phyloP scores from a whole-genome alignment of 2,888 invertebrate species.

The Vannuccia rotundouncinata region DNA sequence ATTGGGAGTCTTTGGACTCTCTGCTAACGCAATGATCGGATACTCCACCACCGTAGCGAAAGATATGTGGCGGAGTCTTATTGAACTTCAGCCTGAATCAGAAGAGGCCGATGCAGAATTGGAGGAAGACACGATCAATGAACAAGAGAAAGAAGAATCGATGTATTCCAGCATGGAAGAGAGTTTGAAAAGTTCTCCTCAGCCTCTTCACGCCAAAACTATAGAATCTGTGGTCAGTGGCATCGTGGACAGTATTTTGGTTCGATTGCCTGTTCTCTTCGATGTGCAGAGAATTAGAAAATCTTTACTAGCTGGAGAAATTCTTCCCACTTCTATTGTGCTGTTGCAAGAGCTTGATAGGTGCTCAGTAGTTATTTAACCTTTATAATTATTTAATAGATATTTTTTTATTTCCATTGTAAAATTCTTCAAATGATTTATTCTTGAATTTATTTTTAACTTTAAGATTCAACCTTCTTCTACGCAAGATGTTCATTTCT shows the following conservation, averaged over 20 bases:
- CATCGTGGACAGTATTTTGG: constrained; percentile 38
- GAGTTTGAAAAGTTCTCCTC: background rate
- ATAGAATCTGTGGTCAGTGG: constrained; percentile 32
- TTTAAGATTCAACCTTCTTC: constrained; percentile 31
- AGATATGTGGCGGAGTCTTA: constrained; percentile 39
- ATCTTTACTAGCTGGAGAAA: constrained; percentile 17
- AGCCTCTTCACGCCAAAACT: background rate
- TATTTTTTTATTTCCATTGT: background rate
- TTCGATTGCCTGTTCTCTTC: constrained; percentile 36
- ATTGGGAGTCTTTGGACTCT: constrained; percentile 39
- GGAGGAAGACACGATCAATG: background rate
- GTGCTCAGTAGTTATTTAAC: constrained; percentile 15
- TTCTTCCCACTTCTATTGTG: constrained; percentile 37
- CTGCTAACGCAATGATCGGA: constrained; percentile 39
- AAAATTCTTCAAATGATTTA: too few species aligned
- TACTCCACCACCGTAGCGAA: constrained; percentile 40
- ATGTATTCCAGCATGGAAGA: too few species aligned
- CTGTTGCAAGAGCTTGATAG: constrained; percentile 39
- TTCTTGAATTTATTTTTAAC: too few species aligned
- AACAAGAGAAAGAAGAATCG: too few species aligned
- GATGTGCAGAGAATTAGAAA: constrained; percentile 27
- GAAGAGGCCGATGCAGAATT: constrained; percentile 12
- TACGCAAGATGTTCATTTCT: constrained; percentile 25
- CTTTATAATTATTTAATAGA: background rate
- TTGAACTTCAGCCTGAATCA: constrained; percentile 39